Evolutionary conservation across 2,888 invertebrate genomes (phyloP).

Genomic region (Eupithecia subfuscata): DNA sequence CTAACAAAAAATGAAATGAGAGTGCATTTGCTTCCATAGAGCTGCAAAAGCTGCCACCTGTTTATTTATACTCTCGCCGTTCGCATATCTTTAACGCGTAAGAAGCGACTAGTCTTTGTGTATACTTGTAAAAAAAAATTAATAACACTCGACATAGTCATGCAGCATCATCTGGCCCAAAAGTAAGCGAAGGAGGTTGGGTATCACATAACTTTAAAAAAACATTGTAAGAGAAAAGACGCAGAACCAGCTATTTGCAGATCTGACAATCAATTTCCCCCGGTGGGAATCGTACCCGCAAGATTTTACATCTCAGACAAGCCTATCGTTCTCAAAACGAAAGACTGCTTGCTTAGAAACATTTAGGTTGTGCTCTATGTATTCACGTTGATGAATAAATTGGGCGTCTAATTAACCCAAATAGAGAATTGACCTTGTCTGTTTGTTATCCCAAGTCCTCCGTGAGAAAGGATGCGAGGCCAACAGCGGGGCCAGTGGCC

Average conservation of each 20-base stretch:
- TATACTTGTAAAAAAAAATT: no score
- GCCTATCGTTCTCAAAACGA: neutral
- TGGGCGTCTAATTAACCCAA: slow-evolving; percentile 43
- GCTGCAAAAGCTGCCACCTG: neutral
- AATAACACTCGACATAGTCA: neutral
- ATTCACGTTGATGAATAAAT: slow-evolving; percentile 36
- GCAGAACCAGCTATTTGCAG: no score
- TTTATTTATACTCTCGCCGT: neutral
- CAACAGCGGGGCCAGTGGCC: slow-evolving; percentile 11
- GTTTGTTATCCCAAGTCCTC: slow-evolving; percentile 22
- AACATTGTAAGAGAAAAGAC: no score
- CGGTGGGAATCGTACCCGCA: neutral
- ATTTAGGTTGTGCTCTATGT: neutral
- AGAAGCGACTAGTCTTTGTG: no score
- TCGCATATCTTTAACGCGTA: no score
- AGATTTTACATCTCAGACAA: neutral
- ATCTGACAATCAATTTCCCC: neutral
- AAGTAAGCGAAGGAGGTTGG: neutral
- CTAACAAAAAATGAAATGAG: neutral
- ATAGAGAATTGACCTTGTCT: slow-evolving; percentile 34
- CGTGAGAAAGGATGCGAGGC: slow-evolving; percentile 42
- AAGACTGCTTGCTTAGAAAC: neutral
- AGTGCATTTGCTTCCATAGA: neutral
- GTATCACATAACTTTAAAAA: no score
- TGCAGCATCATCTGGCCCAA: neutral